Base-by-base conservation (phyloP, 1,140 invertebrate genomes). In the Ridgeia piscesae region DNA sequence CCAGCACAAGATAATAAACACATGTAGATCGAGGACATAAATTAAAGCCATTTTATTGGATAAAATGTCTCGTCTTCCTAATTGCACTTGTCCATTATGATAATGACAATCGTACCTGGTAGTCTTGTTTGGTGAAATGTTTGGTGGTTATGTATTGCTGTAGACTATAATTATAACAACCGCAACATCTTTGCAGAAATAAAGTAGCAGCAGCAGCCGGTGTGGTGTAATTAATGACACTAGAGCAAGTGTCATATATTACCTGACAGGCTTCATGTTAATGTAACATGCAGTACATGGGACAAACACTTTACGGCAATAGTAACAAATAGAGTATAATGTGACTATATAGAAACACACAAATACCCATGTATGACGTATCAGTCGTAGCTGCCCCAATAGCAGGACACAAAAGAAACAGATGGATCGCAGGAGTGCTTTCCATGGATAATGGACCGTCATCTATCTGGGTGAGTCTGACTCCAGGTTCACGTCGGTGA, bases 401-500 rank as follows among this genome's bases (percentile, higher is more conserved):
- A 21, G 58, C 27, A 4, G 58, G 58, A 77, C 17, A 77, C n/a
- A n/a, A n/a, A n/a, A n/a, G 17, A 77, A 77, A 77, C 27, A 27
- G 58, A 77, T 77, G n/a, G n/a, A n/a, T 77, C 58, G 2, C 27
- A 27, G 58, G 11, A 8, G 4, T 14, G 2, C 11, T 77, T 21
- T 9, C 58, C 14, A 77, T 77, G 58, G 58, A 77, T 77, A 77
- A 9, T 77, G n/a, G 58, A 77, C 58, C 58, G 58, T 77, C 58
- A 27, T 77, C 58, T 77, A 77, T 77, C 58, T 77, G 58, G 14
- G 58, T 77, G 14, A 77, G 58, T 21, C 58, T 77, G 35, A 42
- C 17, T 93, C 58, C 88, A 92, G 33, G 31, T 93, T 88, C 14
- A 93, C 91, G 89, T 98, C 98, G 93, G 98, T 98, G 89, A 99